Percentiles rank a stretch among this genome's conserved stretches.
phyloP scores from a whole-genome alignment of 2,797 vertebrate genomes.

The Anniella stebbinsi region DNA sequence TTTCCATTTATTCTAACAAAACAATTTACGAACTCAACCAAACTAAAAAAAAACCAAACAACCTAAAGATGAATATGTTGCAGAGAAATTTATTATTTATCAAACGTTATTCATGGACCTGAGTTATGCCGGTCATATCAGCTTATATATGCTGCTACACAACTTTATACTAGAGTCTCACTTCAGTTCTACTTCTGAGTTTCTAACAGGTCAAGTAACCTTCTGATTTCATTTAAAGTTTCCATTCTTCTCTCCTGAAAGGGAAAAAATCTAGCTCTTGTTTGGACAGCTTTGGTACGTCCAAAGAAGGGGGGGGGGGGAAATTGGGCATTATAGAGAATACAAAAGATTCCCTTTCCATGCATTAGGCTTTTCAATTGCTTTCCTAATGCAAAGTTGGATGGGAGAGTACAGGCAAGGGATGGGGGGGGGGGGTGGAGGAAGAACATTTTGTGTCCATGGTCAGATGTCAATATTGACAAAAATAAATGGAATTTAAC shows the following conservation, averaged over 20 bases:
- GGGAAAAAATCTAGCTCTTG: conserved; percentile 80
- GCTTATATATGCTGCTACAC: conserved; percentile 40
- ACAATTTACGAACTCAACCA: too few species aligned
- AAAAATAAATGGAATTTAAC: conserved; percentile 78
- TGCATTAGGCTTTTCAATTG: conserved; percentile 81
- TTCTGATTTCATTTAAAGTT: conserved; percentile 83
- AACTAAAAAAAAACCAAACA: too few species aligned
- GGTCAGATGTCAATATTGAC: conserved; percentile 79
- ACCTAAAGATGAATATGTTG: too few species aligned
- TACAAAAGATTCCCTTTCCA: conserved; percentile 82
- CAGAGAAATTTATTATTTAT: too few species aligned
- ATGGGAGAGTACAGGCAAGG: conserved; percentile 63
- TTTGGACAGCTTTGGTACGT: conserved; percentile 81
- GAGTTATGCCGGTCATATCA: too few species aligned
- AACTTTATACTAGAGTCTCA: conserved; percentile 66
- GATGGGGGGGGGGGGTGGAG: neutral
- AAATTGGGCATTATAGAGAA: conserved; percentile 78
- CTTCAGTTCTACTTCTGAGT: conserved; percentile 73
- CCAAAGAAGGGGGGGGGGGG: conserved; percentile 66
- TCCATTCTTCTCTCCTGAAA: conserved; percentile 80
- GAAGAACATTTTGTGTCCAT: conserved; percentile 76
- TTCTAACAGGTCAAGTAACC: conserved; percentile 79
- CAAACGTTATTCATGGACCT: too few species aligned
- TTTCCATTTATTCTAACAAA: too few species aligned
- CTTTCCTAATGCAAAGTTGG: conserved; percentile 77